Base-by-base conservation (phyloP, 1,140 invertebrate species). In the Pseudomyrmex dendroicus region DNA sequence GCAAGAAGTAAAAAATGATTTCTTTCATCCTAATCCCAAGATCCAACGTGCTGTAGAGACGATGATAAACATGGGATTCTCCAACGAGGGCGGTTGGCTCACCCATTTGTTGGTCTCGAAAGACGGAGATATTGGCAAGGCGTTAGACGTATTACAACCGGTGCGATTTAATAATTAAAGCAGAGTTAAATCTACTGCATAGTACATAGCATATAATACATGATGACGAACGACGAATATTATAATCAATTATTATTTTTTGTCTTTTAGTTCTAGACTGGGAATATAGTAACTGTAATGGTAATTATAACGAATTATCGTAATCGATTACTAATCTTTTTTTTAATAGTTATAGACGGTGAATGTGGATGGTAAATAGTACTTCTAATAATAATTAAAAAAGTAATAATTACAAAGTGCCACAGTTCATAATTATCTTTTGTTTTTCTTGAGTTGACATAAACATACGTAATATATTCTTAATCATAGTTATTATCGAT, bases 61-160 rank as follows among this genome's bases (percentile, higher is more conserved):
- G 59, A 97, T 98, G 97, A 94, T 96, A 90, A 92, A 95, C 2
- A 98, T 98, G 97, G 97, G 97, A 48, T 98, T 98, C 92, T 95
- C 95, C 66, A 97, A 98, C 90, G 96, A 97, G 76, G 96, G 96
- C 63, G 95, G 94, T 50, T 96, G 96, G 95, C 92, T 96, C 1
- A 94, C 95, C 52, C 91, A 94, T 76, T 92, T 96, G 25, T 87
- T 96, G 76, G 93, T 95, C 77, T 92, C 94, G 8, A 95, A 95
- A 74, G 90, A 96, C 82, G 97, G 97, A 9, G 96, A 97, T 91
- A 97, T 98, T 77, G 94, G 95, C 17, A 95, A 95, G 80, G 96
- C 96, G 46, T 91, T 98, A 63, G 97, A 98, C 85, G 93, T 96
- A 59, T 94, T 97, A 78, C 91, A 92, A 35, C 83, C 72, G 44